Evolutionary conservation across 92 coral and sea anemone genomes (phyloP).

Genomic region (Umimayanthus kanabou): DNA sequence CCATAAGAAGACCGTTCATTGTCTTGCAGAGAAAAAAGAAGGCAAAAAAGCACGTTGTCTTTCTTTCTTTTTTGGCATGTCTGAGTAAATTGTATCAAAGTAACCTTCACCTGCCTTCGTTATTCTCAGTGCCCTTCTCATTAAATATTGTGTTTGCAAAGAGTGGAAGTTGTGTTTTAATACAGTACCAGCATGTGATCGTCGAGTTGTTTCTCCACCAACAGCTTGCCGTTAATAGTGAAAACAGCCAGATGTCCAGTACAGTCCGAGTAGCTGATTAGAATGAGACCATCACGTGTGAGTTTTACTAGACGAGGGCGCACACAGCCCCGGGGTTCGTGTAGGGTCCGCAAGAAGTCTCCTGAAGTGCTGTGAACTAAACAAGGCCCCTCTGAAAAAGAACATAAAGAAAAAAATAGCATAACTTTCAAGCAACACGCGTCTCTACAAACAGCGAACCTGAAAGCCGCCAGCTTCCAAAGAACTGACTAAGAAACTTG

Average conservation of each 20-base stretch:
- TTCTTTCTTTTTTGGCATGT: too few species aligned
- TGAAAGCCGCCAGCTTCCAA: too few species aligned
- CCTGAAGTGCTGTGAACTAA: constrained; percentile 88
- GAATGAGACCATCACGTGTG: constrained; percentile 77
- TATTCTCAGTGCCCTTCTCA: too few species aligned
- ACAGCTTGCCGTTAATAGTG: constrained; percentile 80
- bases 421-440: too few species aligned
- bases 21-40: too few species aligned
- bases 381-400: constrained; percentile 89
- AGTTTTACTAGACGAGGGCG: constrained; percentile 90
- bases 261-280: constrained; percentile 91
- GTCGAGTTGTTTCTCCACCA: constrained; percentile 71
- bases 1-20: too few species aligned
- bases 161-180: neutral
- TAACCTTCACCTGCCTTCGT: too few species aligned
- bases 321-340: constrained; percentile 88
- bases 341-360: constrained; percentile 84
- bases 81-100: too few species aligned
- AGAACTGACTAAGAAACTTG: too few species aligned
- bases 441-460: too few species aligned
- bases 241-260: constrained; percentile 97
- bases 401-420: neutral
- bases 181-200: constrained; percentile 92
- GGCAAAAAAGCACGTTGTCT: too few species aligned
- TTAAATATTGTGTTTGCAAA: too few species aligned